Evolutionary conservation across 2,113 vertebrate species (phyloP).

Genomic region (Sylvilagus bachmani): DNA sequence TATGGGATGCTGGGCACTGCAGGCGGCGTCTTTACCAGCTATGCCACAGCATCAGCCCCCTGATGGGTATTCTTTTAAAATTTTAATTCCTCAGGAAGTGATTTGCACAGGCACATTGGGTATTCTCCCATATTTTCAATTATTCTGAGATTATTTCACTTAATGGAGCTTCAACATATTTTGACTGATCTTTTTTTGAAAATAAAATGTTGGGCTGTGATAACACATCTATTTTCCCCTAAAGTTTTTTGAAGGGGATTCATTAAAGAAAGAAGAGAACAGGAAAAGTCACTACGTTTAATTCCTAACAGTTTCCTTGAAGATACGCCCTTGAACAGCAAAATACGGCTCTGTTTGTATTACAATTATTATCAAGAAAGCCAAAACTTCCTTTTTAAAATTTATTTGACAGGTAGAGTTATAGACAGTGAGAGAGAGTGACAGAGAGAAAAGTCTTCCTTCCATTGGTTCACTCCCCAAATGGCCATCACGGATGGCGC

Average conservation of each 20-base stretch:
- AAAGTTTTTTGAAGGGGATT: neutral
- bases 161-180: neutral
- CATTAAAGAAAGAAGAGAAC: conserved; percentile 1
- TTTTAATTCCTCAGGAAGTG: neutral
- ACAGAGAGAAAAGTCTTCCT: too few relatives aligned
- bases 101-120: neutral
- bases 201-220: neutral
- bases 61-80: neutral
- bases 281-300: neutral
- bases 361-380: neutral
- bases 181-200: neutral
- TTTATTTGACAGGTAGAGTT: too few relatives aligned
- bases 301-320: neutral
- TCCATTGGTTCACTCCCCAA: too few relatives aligned
- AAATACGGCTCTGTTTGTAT: neutral
- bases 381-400: too few relatives aligned
- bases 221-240: neutral
- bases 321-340: neutral
- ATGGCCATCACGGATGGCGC: too few relatives aligned
- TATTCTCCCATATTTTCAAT: neutral
- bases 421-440: too few relatives aligned
- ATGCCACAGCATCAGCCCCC: too few relatives aligned
- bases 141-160: neutral
- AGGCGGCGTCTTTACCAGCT: too few relatives aligned
- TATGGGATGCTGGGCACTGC: too few relatives aligned